Base-by-base conservation (phyloP, 92 coral and sea anemone species). In the Actinostola sp. region DNA sequence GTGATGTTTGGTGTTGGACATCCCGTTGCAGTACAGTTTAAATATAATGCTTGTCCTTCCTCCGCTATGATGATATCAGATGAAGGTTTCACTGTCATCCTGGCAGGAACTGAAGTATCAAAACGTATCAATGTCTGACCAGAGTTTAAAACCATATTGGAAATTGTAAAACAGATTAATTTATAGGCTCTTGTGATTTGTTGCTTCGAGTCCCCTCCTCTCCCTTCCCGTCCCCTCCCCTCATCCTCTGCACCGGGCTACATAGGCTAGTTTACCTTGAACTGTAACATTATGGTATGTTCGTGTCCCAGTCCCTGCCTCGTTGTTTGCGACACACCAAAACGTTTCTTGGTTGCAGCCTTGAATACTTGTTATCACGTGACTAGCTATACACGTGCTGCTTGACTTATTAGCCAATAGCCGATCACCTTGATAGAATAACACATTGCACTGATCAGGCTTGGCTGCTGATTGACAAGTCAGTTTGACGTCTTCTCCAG, bases 1-100 rank as follows among this genome's bases (percentile, higher is more conserved):
- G 75, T 67, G 33, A 76, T 29, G 53, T 70, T 76, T 44, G 88
- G 88, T 16, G 52, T 36, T 61, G 88, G 88, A 39, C 80, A 61
- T 8, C 88, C 88, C 35, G 73, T 59, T 0, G 82, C 75, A 51
- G 67, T 75, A 33, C 82, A 82, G 36, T 75, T 75, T 10, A 82
- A 61, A 23, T 57, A 61, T 48, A 69, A 15, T 3, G 30, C 28
- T 2, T 31, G 50, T 16, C 69, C 82, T 61, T 51, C 75, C 27
- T 13, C 36, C 17, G 52, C 13, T 45, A 59, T 20, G 50, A 62
- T 44, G 8, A 25, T 4, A 24, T 54, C 44, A 13, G 12, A n/a
- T 20, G 64, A 20, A 6, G 64, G 76, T 0, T 46, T 48, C 0
- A 25, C 39, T 14, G 0, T 24, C 1, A 70, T 25, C 8, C 64